Conservation (phyloP, 2,888 invertebrate genomes). For the Eledone cirrhosa region DNA sequence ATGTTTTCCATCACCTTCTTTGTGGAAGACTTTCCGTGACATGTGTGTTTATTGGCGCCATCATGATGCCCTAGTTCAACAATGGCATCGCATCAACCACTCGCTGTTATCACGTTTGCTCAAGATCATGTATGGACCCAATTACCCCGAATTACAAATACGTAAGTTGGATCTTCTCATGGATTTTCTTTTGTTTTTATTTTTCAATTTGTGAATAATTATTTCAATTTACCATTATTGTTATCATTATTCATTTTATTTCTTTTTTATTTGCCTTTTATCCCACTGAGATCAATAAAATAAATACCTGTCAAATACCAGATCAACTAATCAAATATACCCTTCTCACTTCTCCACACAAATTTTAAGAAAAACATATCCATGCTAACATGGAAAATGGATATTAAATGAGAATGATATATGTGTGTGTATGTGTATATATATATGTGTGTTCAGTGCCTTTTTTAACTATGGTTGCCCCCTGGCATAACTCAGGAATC, state of each 20-base stretch:
- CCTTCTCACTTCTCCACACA: too few species aligned
- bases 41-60: slow-evolving; percentile 95
- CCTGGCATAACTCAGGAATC: too few species aligned
- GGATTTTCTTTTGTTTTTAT: neutral
- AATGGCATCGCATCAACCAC: slow-evolving; percentile 93
- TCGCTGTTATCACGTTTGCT: slow-evolving; percentile 86
- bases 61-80: slow-evolving; percentile 88
- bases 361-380: too few species aligned
- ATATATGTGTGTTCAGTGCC: too few species aligned
- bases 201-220: slow-evolving; percentile 5
- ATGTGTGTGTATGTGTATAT: neutral
- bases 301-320: too few species aligned
- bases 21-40: slow-evolving; percentile 94
- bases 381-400: too few species aligned
- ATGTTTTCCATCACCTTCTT: slow-evolving; percentile 92
- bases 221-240: neutral
- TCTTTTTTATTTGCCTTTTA: too few species aligned
- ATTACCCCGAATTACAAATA: slow-evolving; percentile 65
- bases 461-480: too few species aligned
- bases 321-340: too few species aligned
- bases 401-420: too few species aligned
- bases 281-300: too few species aligned
- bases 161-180: slow-evolving; percentile 46
- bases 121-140: slow-evolving; percentile 83
- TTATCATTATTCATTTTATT: neutral